Conservation (phyloP, 2,113 vertebrate genomes). For the Prionailurus viverrinus region DNA sequence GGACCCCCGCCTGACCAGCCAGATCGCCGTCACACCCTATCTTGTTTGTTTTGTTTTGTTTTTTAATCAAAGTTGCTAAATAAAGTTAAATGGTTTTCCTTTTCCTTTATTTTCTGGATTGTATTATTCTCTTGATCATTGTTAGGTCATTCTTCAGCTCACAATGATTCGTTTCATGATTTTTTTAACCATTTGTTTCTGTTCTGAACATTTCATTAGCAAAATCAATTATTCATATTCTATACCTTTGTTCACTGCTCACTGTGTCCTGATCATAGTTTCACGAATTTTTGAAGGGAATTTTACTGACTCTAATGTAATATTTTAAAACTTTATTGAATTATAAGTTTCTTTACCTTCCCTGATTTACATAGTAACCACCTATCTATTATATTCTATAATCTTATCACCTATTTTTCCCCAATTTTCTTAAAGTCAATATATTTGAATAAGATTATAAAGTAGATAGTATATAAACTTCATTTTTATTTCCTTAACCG, state of each 20-base stretch:
- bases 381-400: not conserved
- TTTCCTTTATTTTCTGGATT: not conserved
- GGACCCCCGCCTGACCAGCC: not conserved
- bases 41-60: not conserved
- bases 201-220: not conserved
- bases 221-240: not conserved
- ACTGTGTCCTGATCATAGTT: not conserved
- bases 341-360: not conserved
- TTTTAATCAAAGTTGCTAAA: not conserved
- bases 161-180: not conserved
- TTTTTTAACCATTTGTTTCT: not conserved
- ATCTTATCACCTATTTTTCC: not conserved
- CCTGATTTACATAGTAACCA: not conserved
- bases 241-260: not conserved
- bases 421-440: not conserved
- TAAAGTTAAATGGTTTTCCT: not conserved
- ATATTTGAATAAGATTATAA: not conserved
- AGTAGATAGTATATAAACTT: not conserved
- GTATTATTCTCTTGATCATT: conserved; percentile 12
- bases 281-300: not conserved
- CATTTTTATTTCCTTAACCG: not conserved
- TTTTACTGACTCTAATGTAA: not conserved
- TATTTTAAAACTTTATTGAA: not conserved
- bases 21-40: not conserved
- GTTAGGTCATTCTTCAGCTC: not conserved